Percentiles rank a stretch among this genome's conserved stretches.
phyloP scores from a whole-genome alignment of 2,113 vertebrate genomes.

The Chloroceryle aenea region DNA sequence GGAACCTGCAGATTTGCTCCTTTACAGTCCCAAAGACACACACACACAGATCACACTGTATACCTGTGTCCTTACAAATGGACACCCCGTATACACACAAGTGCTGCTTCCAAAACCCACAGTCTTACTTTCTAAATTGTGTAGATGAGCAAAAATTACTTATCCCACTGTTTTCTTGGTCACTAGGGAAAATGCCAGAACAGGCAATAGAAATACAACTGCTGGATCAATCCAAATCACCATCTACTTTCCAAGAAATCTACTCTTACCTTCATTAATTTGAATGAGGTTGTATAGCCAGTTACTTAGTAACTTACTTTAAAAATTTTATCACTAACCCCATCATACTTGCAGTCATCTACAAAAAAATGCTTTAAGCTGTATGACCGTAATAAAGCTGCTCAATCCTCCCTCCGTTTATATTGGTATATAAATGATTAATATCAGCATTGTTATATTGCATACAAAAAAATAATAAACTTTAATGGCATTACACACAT shows the following conservation, averaged over 20 bases:
- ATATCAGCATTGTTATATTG: neutral
- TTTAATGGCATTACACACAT: neutral
- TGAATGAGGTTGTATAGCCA: neutral
- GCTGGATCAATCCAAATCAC: neutral
- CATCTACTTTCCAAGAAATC: neutral
- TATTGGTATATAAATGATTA: neutral
- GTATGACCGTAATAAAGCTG: neutral
- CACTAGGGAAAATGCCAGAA: neutral
- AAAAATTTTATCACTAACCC: neutral
- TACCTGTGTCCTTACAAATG: neutral
- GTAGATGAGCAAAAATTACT: neutral
- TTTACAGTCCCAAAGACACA: neutral
- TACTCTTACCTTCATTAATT: neutral
- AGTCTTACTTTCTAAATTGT: neutral
- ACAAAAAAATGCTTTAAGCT: neutral
- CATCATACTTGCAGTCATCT: neutral
- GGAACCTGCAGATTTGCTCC: neutral
- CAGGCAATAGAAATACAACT: neutral
- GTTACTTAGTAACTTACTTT: conserved; percentile 9
- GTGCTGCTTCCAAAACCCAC: neutral
- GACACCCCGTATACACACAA: neutral
- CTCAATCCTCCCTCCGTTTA: neutral
- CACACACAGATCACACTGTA: neutral
- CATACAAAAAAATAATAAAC: neutral
- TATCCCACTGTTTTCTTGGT: neutral